These are phyloP conservation scores for Sakesphorus luctuosus DNA, from an alignment of 2,113 vertebrate species.

Conservation along the genomic window DNA sequence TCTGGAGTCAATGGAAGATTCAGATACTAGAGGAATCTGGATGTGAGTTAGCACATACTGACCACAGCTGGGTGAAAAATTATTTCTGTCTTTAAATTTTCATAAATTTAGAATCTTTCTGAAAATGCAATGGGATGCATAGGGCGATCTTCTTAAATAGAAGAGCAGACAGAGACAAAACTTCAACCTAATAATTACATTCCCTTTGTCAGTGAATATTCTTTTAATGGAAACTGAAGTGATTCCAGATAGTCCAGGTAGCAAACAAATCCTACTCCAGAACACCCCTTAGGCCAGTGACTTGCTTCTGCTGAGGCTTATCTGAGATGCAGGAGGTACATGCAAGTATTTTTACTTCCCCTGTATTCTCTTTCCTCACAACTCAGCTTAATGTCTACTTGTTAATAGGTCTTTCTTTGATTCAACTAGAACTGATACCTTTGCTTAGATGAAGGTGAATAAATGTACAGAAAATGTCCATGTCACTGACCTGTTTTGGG, in stretches of 20 bases:
- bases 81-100: not conserved
- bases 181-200: not conserved
- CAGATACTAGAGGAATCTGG: not conserved
- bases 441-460: not conserved
- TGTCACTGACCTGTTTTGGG: not conserved
- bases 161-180: not conserved
- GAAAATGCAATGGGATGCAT: not conserved
- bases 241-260: not conserved
- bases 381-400: not conserved
- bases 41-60: slow-evolving; percentile 1
- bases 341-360: not conserved
- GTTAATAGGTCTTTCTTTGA: not conserved
- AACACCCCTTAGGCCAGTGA: not conserved
- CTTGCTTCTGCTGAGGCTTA: not conserved
- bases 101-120: not conserved
- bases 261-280: not conserved
- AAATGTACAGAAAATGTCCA: not conserved
- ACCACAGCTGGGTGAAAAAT: not conserved
- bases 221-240: not conserved
- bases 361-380: not conserved
- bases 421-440: not conserved
- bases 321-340: not conserved
- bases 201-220: not conserved
- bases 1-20: slow-evolving; percentile 6
- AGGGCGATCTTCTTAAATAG: not conserved